phyloP scores from a whole-genome alignment of 2,888 invertebrate species.

The Drosophila meridionalis region DNA sequence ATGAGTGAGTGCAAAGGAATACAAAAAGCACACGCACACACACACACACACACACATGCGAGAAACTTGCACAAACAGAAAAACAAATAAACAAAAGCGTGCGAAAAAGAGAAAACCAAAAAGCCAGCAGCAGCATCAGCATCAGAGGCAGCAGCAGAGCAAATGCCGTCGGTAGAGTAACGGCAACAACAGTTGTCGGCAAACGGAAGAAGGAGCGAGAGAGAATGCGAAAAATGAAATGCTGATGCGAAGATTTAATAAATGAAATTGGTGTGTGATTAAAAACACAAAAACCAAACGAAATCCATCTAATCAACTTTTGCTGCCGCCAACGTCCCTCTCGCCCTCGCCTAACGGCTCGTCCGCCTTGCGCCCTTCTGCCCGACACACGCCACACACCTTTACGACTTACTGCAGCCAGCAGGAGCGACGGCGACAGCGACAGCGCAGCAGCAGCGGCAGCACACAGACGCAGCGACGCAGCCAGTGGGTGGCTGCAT shows the following conservation, averaged over 20 bases:
- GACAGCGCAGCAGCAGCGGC: slow-evolving; percentile 25
- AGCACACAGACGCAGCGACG: slow-evolving; percentile 19
- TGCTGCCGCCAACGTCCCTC: slow-evolving; percentile 62
- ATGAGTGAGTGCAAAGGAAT: slow-evolving; percentile 71
- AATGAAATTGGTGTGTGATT: slow-evolving; percentile 85
- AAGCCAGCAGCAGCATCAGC: slow-evolving; percentile 23
- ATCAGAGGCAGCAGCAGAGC: slow-evolving; percentile 8
- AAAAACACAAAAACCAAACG: slow-evolving; percentile 85
- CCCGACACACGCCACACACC: neutral
- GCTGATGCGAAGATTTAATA: slow-evolving; percentile 85
- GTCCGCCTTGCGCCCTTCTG: neutral
- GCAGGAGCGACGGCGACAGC: slow-evolving; percentile 37
- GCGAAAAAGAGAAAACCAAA: slow-evolving; percentile 54
- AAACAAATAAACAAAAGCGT: slow-evolving; percentile 60
- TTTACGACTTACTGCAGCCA: slow-evolving; percentile 40
- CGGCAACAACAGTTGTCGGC: slow-evolving; percentile 25
- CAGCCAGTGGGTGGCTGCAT: slow-evolving; percentile 41
- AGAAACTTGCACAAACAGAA: slow-evolving; percentile 48
- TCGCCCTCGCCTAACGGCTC: neutral
- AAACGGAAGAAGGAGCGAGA: slow-evolving; percentile 26
- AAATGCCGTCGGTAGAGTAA: slow-evolving; percentile 67
- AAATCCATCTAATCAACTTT: slow-evolving; percentile 85
- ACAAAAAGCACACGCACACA: slow-evolving; percentile 48
- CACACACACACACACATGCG: slow-evolving; percentile 17
- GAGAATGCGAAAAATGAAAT: slow-evolving; percentile 79